A percentile compares a stretch with the other conserved stretches of the same genome.
Conservation (phyloP, 2,888 invertebrate species). For the Hirtodrosophila duncani region DNA sequence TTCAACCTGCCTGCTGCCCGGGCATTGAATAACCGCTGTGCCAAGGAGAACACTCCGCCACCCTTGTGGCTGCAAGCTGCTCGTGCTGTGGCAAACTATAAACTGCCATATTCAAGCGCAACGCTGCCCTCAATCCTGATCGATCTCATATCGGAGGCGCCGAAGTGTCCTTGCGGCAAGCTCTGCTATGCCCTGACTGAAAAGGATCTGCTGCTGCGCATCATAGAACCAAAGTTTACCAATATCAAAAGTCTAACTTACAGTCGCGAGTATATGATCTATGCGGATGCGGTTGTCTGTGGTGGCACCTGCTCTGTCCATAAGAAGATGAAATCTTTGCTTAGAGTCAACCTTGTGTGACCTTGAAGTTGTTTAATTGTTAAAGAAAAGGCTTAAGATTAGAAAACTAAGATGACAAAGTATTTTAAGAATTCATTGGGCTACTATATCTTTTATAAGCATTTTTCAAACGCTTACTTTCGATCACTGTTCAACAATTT, state of each 20-base stretch:
- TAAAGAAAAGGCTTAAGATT: too few species aligned
- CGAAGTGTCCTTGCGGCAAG: constrained; percentile 74
- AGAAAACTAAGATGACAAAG: too few species aligned
- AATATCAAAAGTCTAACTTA: constrained; percentile 75
- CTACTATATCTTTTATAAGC: too few species aligned
- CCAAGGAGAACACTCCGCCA: neutral
- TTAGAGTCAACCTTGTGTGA: constrained; percentile 16
- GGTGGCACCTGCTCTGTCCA: constrained; percentile 61
- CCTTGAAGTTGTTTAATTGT: neutral
- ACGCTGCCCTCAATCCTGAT: constrained; percentile 71
- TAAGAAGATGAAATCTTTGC: constrained; percentile 24
- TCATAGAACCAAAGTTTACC: constrained; percentile 67
- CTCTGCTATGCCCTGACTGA: constrained; percentile 66
- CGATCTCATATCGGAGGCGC: constrained; percentile 73
- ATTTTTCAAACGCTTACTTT: too few species aligned
- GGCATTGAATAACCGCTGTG: too few species aligned
- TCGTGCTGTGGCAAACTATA: constrained; percentile 55
- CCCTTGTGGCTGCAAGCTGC: constrained; percentile 74
- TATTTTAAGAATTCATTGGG: too few species aligned
- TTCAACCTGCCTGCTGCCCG: constrained; percentile 47
- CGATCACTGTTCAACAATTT: too few species aligned
- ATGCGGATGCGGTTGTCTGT: constrained; percentile 75
- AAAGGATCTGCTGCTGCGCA: constrained; percentile 63
- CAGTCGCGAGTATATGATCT: constrained; percentile 76
- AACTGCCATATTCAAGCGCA: constrained; percentile 55